phyloP scores from a whole-genome alignment of 2,113 vertebrate genomes.

The Pterocles orientalis region DNA sequence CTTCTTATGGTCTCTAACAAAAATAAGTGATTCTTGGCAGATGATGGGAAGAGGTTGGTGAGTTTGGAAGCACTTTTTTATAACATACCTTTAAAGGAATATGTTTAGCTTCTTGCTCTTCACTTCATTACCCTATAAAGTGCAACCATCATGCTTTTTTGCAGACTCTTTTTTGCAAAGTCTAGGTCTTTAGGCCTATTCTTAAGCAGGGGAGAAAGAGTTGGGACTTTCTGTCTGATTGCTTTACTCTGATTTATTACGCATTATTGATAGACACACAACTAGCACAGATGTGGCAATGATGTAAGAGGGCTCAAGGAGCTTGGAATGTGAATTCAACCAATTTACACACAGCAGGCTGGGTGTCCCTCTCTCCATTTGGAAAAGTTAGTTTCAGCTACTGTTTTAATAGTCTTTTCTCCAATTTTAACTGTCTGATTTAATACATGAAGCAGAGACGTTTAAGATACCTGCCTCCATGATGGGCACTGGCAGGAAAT shows the following conservation, averaged over 20 bases:
- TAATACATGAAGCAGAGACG: background rate
- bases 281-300: background rate
- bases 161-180: background rate
- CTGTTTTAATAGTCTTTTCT: background rate
- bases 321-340: background rate
- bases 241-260: background rate
- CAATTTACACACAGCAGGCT: background rate
- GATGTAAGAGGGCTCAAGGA: background rate
- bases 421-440: background rate
- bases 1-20: background rate
- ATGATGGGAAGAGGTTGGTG: background rate
- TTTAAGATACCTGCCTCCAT: background rate
- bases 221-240: background rate
- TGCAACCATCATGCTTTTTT: background rate
- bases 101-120: background rate
- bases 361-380: background rate
- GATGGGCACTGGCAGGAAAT: background rate
- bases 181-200: background rate
- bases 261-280: accelerated
- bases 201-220: background rate
- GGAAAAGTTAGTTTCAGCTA: background rate
- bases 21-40: background rate
- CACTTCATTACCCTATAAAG: background rate
- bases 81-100: background rate
- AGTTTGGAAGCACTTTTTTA: background rate